Evolutionary conservation across 2,113 vertebrate species (phyloP).

Genomic region (Riparia riparia): DNA sequence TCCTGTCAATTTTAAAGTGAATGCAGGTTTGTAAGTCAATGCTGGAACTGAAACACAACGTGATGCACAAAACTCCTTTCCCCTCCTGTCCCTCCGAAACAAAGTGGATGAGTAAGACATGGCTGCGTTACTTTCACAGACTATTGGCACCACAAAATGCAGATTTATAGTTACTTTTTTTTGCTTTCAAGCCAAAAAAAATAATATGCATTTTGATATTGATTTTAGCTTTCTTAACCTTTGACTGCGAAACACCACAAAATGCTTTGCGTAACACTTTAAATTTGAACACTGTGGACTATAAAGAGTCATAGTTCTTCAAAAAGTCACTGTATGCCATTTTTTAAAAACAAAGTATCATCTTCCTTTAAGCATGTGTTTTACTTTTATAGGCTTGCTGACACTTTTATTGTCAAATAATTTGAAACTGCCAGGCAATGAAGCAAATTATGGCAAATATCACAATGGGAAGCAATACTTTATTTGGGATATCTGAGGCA

Average conservation of each 20-base stretch:
- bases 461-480: conserved; percentile 53
- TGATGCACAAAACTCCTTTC: neutral
- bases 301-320: neutral
- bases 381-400: conserved; percentile 58
- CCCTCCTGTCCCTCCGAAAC: neutral
- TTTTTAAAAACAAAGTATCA: conserved; percentile 19
- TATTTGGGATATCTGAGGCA: conserved; percentile 43
- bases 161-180: neutral
- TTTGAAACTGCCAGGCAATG: conserved; percentile 60
- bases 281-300: neutral
- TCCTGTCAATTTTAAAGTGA: neutral
- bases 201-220: neutral
- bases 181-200: neutral
- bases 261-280: neutral
- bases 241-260: neutral
- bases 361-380: conserved; percentile 49
- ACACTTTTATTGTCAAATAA: conserved; percentile 67
- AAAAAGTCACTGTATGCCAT: neutral
- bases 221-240: conserved; percentile 24
- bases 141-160: neutral
- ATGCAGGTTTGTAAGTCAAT: neutral
- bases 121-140: neutral
- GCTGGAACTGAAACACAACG: neutral
- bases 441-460: conserved; percentile 54
- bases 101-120: neutral